Evolutionary conservation across 2,113 vertebrate species (phyloP).

Genomic region (Notothenia coriiceps): DNA sequence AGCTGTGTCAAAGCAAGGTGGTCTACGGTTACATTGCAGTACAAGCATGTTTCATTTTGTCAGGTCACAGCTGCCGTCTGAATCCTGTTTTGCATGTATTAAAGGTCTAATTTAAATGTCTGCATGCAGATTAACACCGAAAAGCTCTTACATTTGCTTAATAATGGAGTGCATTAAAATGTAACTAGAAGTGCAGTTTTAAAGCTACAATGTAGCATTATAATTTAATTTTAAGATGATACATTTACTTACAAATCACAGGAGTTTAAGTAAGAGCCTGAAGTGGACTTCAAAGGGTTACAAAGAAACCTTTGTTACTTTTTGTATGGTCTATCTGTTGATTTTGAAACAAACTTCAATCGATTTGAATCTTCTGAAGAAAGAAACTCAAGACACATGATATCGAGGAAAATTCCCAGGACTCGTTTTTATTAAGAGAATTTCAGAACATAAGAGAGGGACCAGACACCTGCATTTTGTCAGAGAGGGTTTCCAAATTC

Average conservation of each 20-base stretch:
- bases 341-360: neutral
- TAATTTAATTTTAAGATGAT: neutral
- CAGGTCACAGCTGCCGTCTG: neutral
- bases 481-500: constrained; percentile 82
- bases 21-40: neutral
- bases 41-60: neutral
- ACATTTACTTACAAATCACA: neutral
- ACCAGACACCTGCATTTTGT: constrained; percentile 86
- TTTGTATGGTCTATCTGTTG: neutral
- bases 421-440: constrained; percentile 89
- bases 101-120: neutral
- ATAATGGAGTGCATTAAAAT: neutral
- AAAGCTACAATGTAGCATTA: neutral
- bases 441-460: constrained; percentile 87
- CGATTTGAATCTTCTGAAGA: constrained; percentile 29
- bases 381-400: constrained; percentile 55
- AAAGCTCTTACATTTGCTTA: constrained; percentile 9
- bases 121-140: neutral
- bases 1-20: neutral
- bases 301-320: neutral
- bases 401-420: constrained; percentile 87
- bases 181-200: neutral
- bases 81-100: neutral
- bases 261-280: too few species aligned
- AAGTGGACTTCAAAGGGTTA: neutral